These are phyloP conservation scores for Protosalanx chinensis DNA, from an alignment of 2,797 vertebrate species.

Conservation along the genomic window DNA sequence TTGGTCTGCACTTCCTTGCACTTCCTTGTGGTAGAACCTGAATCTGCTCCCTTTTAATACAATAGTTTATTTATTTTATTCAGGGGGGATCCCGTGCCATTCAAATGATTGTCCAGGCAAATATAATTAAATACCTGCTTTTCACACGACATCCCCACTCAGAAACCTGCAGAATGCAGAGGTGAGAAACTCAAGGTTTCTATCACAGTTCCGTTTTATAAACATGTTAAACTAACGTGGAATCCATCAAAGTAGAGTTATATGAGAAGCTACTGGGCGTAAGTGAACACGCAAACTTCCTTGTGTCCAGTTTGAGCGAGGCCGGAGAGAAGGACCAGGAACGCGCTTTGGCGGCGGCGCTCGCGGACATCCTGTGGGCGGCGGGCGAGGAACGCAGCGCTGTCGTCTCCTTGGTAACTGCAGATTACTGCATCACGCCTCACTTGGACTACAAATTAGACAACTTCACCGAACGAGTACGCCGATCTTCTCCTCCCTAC, in stretches of 20 bases:
- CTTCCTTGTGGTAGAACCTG: too few relatives aligned
- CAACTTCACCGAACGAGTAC: constrained; percentile 76
- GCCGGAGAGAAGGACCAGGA: constrained; percentile 68
- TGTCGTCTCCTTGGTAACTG: constrained; percentile 67
- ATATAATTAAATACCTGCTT: constrained; percentile 78
- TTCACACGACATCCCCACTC: constrained; percentile 60
- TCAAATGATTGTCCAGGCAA: constrained; percentile 82
- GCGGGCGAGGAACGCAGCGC: constrained; percentile 72
- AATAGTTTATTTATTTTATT: neutral
- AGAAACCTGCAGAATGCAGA: constrained; percentile 54
- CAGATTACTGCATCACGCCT: constrained; percentile 49
- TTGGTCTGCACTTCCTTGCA: too few relatives aligned
- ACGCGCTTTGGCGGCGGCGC: constrained; percentile 56
- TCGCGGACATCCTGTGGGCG: constrained; percentile 80
- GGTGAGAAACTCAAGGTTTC: constrained; percentile 58
- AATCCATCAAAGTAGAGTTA: too few relatives aligned
- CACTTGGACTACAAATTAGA: constrained; percentile 63
- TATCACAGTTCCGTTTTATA: too few relatives aligned
- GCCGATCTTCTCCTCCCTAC: too few relatives aligned
- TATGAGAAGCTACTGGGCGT: too few relatives aligned
- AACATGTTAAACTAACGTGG: too few relatives aligned
- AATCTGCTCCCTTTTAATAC: neutral
- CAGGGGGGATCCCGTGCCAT: constrained; percentile 76
- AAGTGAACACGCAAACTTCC: neutral
- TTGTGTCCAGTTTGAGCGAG: constrained; percentile 61